Base-by-base conservation (phyloP, 2,888 invertebrate genomes). In the Linnaemya vulpina region DNA sequence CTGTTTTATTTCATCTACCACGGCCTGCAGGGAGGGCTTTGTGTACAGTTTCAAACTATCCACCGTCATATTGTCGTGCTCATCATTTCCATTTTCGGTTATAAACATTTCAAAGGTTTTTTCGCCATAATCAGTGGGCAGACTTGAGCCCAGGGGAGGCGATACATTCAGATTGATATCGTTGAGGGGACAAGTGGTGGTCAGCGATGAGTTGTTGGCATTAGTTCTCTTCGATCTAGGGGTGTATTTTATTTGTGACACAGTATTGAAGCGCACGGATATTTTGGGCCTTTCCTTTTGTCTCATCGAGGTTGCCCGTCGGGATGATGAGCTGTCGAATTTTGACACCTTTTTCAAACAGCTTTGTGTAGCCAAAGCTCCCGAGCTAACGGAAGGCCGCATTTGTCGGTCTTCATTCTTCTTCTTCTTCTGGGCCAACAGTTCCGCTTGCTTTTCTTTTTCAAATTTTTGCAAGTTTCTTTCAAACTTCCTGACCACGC, bases 241-340 rank as follows among this genome's bases (percentile, higher is more conserved):
- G 49, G 92, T 90, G 80, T 90, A 92, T 86, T 91, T 91, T 4
- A 92, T 92, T 77, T 92, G 92, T 3, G 91, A 92, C 0, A 92
- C 92, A 0, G 92, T 92, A 78, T 92, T 92, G 55, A 91, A 92
- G 13, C 92, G 90, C 11, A 92, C 93, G 5, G 92, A 92, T 49
- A 91, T 90, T 89, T 94, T 93, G 43, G 92, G 91, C 1, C 91
- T 89, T 60, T 94, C 93, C 83, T 94, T 94, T 46, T 94, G 92
- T 88, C 94, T 94, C 62, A 94, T 93, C 22, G 95, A 95, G 4
- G 95, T 95, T 10, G 95, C 95, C 53, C 95, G 93, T 71, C 95
- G 94, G 0, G 94, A 94, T 0, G 95, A 95, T 90, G 96, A 88
- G 49, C 87, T 89, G 62, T 91, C 91, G 67, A 91, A 91, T 35